Evolutionary conservation across 2,113 vertebrate species (phyloP), one percentile per base, ranked within the genome.

Genomic region (Thamnaconus septentrionalis): DNA sequence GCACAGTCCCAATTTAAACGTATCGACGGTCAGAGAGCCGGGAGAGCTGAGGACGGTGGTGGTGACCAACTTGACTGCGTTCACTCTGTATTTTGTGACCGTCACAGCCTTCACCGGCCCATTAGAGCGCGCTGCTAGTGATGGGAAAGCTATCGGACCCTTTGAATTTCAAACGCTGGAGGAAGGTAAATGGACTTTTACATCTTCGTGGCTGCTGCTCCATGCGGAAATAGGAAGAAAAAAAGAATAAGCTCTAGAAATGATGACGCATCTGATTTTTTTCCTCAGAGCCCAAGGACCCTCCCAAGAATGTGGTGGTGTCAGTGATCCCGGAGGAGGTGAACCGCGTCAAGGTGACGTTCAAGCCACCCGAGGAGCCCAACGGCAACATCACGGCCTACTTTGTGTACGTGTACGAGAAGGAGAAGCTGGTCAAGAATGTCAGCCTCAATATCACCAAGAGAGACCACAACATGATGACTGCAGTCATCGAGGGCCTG

Each of bases 381-480:
- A 97, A 96, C 51, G 96, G 96, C 73, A 94, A 96, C 76, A 98
- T 98, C 69, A 94, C 94, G 48, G 90, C 90, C 3, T 99, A 98
- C 76, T 92, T 92, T 78, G 95, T 93, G 53, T 73, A 93, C 71
- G 87, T 99, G 56, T 97, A 91, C 61, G 91, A 88, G 67, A 92
- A 95, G 41, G 91, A 93, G 10, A 88, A 91, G 43, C 89, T 92
- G 58, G 82, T 91, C 41, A 89, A 93, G 55, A 92, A 84, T 69
- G 88, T 96, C 48, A 89, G 92, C 56, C 91, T 98, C 5, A 88
- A 83, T 59, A 87, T 95, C 57, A 90, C 93, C 57, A 84, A 83
- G 42, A 91, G 86, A 65, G 92, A 93, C 3, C 89, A 95, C 58
- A 89, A 92, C 41, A 94, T 86, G 0, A 65, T 98, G 70, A 93